A percentile compares a stretch with the other conserved stretches of the same genome.
Evolutionary conservation across 2,797 vertebrate genomes (phyloP).

Genomic region (Limnodromus scolopaceus): DNA sequence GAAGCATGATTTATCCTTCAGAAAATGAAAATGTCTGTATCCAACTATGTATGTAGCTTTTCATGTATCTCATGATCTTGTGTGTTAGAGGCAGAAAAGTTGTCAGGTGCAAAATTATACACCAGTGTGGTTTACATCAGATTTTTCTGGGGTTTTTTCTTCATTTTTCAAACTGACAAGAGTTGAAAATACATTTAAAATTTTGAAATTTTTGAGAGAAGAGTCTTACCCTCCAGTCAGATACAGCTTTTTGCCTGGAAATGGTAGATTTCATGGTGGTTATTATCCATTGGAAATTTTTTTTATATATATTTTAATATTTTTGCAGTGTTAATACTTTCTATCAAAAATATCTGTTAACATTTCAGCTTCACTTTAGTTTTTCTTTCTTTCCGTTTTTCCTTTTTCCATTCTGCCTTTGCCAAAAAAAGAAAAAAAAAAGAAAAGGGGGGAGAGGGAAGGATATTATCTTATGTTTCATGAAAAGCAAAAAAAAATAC

Average conservation of each 20-base stretch:
- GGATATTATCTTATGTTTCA: fast-evolving
- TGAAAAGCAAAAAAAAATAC: not conserved
- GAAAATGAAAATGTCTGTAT: not conserved
- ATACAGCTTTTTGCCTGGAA: not conserved
- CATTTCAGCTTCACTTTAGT: not conserved
- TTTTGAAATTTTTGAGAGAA: not conserved
- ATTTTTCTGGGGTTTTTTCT: not conserved
- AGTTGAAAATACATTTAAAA: not conserved
- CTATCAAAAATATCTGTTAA: not conserved
- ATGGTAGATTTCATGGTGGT: fast-evolving
- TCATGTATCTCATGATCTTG: not conserved
- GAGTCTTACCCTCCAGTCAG: not conserved
- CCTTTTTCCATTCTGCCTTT: not conserved
- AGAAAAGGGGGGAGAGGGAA: fast-evolving
- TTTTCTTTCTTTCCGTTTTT: not conserved
- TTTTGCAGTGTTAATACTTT: not conserved
- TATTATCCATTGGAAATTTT: not conserved
- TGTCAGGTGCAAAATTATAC: not conserved
- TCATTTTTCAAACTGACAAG: not conserved
- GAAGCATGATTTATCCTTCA: fast-evolving
- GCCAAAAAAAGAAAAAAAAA: not conserved
- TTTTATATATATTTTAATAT: not conserved
- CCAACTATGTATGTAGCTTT: fast-evolving
- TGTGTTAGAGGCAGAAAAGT: not conserved
- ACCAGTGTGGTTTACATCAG: not conserved